Base-by-base conservation (phyloP, 2,888 invertebrate genomes). In the Octodonta nipae region DNA sequence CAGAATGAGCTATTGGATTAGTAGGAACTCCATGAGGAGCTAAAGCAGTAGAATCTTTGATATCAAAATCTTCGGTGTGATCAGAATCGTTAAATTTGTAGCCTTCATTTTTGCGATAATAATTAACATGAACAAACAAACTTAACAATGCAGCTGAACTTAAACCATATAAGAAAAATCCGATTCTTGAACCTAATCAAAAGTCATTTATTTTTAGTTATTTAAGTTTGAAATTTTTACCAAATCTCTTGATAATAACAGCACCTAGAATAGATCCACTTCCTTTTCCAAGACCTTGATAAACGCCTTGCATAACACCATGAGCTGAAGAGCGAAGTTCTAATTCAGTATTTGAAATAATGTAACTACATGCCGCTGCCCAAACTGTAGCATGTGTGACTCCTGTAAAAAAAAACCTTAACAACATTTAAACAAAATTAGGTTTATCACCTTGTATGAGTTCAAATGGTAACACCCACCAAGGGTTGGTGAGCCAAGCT, bases 381-480 rank as follows among this genome's bases (percentile, higher is more conserved):
- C 96, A 98, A 40, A 95, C 93, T 5, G 93, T 88, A 6, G 96
- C 96, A 62, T 98, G 93, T 11, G 95, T 88, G 32, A 89, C 77
- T n/a, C 83, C 82, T 72, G 60, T 40, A 34, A 52, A n/a, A n/a
- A n/a, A n/a, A n/a, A n/a, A n/a, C n/a, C n/a, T n/a, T n/a, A n/a
- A n/a, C n/a, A n/a, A n/a, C n/a, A n/a, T n/a, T n/a, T n/a, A n/a
- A n/a, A n/a, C n/a, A n/a, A n/a, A n/a, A n/a, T n/a, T n/a, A n/a
- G n/a, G n/a, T 4, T 11, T 11, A 41, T 48, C 45, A 61, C 61
- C 55, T n/a, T 93, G 93, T 68, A 96, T 87, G 61, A 96, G 84
- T 65, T 98, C 98, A 62, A 98, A 93, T 1, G 98, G 98, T 46
- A 98, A 68, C 37, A 98, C 95, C 89, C 92, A 91, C 95, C 95